Evolutionary conservation across 2,797 vertebrate species (phyloP).

Genomic region (Chaetodon trifasciatus): DNA sequence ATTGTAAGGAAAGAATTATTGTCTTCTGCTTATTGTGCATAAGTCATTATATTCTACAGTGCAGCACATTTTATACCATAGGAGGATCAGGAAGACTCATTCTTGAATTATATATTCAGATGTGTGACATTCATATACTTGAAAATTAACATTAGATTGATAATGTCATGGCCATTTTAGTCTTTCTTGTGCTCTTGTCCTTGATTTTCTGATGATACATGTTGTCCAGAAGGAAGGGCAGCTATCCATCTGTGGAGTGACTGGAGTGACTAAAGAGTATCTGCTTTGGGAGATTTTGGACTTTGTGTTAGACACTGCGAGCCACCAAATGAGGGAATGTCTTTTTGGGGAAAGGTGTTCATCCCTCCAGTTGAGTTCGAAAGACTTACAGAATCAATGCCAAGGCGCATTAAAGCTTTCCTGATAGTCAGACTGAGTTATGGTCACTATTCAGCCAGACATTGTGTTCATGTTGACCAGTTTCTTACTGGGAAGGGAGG

Average conservation of each 20-base stretch:
- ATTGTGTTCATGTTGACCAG: not conserved
- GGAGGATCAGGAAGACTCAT: not conserved
- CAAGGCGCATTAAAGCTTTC: not conserved
- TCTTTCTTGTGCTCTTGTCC: not conserved
- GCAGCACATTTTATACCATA: constrained; percentile 15
- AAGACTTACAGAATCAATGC: not conserved
- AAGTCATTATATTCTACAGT: constrained; percentile 51
- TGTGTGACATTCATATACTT: not conserved
- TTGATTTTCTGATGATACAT: not conserved
- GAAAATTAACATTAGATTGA: not conserved
- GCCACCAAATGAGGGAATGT: not conserved
- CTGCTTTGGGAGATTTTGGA: not conserved
- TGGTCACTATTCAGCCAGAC: not conserved
- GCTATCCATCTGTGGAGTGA: constrained; percentile 1
- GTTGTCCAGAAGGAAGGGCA: not conserved
- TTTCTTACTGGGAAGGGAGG: not conserved
- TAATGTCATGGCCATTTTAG: not conserved
- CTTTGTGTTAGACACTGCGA: not conserved
- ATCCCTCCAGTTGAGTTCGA: not conserved
- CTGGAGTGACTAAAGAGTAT: not conserved
- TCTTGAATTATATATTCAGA: not conserved
- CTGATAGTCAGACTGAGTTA: not conserved
- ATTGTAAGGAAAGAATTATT: constrained; percentile 59
- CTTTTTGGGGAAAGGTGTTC: not conserved
- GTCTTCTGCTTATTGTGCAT: constrained; percentile 27